Evolutionary conservation across 2,888 invertebrate genomes (phyloP), one percentile per base, ranked within the genome.

Genomic region (Gerris lacustris): DNA sequence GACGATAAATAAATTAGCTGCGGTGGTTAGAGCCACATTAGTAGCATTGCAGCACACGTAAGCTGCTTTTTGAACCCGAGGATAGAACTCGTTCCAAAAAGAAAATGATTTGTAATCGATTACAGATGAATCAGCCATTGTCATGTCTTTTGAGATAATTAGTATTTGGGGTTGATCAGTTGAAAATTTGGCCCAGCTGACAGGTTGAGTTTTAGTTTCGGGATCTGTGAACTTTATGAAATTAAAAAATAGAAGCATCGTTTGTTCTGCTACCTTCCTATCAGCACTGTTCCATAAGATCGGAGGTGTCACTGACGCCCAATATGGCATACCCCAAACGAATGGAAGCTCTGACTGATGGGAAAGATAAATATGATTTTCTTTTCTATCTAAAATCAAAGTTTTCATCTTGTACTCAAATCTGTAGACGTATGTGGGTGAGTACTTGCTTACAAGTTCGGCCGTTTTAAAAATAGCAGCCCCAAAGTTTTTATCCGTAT

Each of bases 1-100:
- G 31, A 31, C 31, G 31, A 31, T 31, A 31, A 31, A 31, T 31
- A 31, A 31, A 31, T 31, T 31, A 55, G 55, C 9, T 11, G 15
- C 55, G 15, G 55, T 55, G 9, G 15, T 55, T 15, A 55, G 55
- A 55, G 55, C 55, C 55, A 55, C 15, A 64, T 64, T 17, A 64
- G 82, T 82, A 5, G 79, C 84, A 78, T 90, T 89, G 77, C 92
- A 92, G 78, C 92, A 92, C 77, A 87, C 86, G 5, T 86, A 86
- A 0, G 90, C 87, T 73, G 89, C 86, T 77, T 86, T 85, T 11
- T 90, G 81, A 63, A 92, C 86, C 80, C 85, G 88, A 0, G 92
- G 92, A 78, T 90, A 92, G 79, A 91, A 91, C 73, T 89, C 87
- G 76, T 91, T 90, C 92, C 92, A 92, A 81, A 92, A 92, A 73